Base-by-base conservation (phyloP, 2,888 invertebrate species). In the Nyleta sp. region DNA sequence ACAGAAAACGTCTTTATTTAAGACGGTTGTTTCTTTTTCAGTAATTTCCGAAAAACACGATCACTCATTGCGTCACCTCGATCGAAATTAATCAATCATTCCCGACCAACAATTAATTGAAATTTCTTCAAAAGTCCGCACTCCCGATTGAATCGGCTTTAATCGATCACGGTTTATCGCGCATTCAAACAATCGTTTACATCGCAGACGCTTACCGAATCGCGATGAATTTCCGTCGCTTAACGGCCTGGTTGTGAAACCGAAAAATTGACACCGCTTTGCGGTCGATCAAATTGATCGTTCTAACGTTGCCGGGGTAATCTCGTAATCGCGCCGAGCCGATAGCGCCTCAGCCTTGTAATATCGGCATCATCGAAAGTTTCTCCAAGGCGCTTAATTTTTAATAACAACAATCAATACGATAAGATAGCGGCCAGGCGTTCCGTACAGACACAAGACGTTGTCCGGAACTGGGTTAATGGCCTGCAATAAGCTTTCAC, bases 401-500 rank as follows among this genome's bases (percentile, higher is more conserved):
- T 76, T 68, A 72, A 78, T 74, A 70, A 74, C 65, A 76, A 76
- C 73, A 73, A 76, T 80, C 76, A 72, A 73, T 75, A 64, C 59
- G 76, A 76, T 80, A 80, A 76, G 71, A 80, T 70, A 59, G 68
- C 55, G 22, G 60, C 52, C 62, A 67, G 59, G 59, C 64, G 68
- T 72, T 68, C 73, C 60, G 73, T 64, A 75, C 67, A 72, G 75
- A 67, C 68, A 72, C 72, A 75, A 75, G 72, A 76, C 75, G 80
- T 78, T 74, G 74, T 59, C 72, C 67, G 70, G 73, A 80, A 80
- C 76, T 80, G 73, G 80, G 80, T 80, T 80, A 80, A 80, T 76
- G 73, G 80, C 64, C 76, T 70, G 68, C 73, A 70, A 73, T 73
- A 80, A 76, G 80, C 80, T 80, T 76, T 77, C 80, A 80, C 80